Evolutionary conservation across 30 jellyfish, hydroid and myxozoan species (phyloP).

Genomic region (Cassiopea xamachana): DNA sequence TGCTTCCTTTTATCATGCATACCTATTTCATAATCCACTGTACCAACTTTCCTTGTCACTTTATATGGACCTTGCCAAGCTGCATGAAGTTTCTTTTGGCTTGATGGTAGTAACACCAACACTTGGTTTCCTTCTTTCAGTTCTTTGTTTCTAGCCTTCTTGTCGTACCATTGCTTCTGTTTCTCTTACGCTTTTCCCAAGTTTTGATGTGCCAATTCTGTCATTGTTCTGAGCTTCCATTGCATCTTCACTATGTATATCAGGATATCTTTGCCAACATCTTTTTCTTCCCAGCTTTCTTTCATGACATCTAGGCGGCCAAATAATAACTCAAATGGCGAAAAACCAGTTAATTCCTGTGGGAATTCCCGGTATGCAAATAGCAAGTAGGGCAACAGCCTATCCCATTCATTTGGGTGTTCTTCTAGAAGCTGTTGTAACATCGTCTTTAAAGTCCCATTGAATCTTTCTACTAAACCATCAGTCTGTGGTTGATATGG

Average conservation of each 20-base stretch:
- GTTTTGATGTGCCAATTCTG: constrained; percentile 3
- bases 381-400: not conserved
- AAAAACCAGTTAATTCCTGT: constrained; percentile 41
- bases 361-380: constrained; percentile 51
- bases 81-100: constrained; percentile 2
- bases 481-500: constrained; percentile 51
- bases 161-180: constrained; percentile 21
- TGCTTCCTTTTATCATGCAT: not conserved
- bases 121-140: constrained; percentile 29
- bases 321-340: constrained; percentile 60
- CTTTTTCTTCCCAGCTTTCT: constrained; percentile 14
- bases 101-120: constrained; percentile 14
- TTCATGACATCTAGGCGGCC: constrained; percentile 31
- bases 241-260: not conserved
- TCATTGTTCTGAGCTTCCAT: constrained; percentile 1
- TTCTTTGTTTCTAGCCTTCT: not conserved
- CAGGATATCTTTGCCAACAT: not conserved
- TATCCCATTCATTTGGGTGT: constrained; percentile 26
- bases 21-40: not conserved
- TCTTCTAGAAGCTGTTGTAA: not conserved
- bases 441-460: constrained; percentile 38
- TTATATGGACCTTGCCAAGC: constrained; percentile 51
- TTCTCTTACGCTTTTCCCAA: constrained; percentile 3
- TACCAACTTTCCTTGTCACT: constrained; percentile 15
- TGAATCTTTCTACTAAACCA: constrained; percentile 39